phyloP scores from a whole-genome alignment of 2,888 invertebrate species.

The Caenorhabditis virilis region DNA sequence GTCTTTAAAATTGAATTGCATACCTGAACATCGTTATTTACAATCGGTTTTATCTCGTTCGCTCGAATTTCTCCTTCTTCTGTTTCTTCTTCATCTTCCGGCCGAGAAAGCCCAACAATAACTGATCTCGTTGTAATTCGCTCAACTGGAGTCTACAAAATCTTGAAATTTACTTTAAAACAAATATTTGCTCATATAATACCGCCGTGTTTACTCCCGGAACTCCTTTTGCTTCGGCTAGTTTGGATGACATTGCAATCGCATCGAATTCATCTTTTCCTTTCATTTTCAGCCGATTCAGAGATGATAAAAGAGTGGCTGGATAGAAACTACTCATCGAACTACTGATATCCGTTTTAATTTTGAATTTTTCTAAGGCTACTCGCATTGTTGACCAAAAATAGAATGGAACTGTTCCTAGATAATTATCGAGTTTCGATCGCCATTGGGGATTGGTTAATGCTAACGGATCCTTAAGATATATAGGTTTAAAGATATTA shows the following conservation, averaged over 20 bases:
- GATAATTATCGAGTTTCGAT: conserved; percentile 87
- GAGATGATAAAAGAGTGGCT: conserved; percentile 4
- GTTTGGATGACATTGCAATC: conserved; percentile 4
- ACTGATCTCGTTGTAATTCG: conserved; percentile 21
- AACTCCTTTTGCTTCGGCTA: conserved; percentile 9
- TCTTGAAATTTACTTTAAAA: background rate
- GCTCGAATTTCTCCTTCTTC: conserved; percentile 4
- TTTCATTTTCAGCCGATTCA: conserved; percentile 35
- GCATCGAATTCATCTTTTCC: conserved; percentile 30
- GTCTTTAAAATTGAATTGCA: too few species aligned
- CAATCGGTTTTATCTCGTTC: too few species aligned
- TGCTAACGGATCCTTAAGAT: conserved; percentile 6
- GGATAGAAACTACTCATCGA: conserved; percentile 35
- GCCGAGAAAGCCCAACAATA: conserved; percentile 14
- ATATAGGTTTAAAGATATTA: background rate
- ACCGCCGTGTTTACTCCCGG: conserved; percentile 1
- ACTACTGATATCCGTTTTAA: conserved; percentile 11
- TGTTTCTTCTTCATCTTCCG: conserved; percentile 4
- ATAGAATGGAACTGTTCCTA: conserved; percentile 94
- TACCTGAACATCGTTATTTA: too few species aligned
- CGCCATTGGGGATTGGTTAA: conserved; percentile 81
- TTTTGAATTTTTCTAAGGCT: conserved; percentile 17
- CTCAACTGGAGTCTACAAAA: conserved; percentile 29
- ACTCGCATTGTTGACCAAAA: conserved; percentile 74
- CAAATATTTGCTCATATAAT: background rate